A percentile compares a stretch with the other conserved stretches of the same genome.
Evolutionary conservation across 1,140 invertebrate species (phyloP).

Genomic region (Bombus balteatus): DNA sequence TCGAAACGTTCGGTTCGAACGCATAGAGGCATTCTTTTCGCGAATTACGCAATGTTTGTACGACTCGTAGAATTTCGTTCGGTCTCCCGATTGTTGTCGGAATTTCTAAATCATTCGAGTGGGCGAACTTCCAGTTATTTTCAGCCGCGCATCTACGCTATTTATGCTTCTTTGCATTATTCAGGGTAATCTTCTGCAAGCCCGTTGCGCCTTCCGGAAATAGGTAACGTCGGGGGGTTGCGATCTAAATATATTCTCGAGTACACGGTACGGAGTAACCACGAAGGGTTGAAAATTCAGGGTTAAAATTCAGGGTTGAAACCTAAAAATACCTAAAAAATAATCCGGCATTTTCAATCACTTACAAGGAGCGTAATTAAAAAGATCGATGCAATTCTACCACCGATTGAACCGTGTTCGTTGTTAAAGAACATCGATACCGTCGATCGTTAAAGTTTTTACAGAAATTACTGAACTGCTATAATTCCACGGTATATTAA

Average conservation of each 20-base stretch:
- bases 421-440: not conserved
- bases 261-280: not conserved
- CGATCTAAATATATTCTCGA: not conserved
- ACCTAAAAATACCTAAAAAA: not conserved
- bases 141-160: not conserved
- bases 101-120: not conserved
- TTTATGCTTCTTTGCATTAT: conserved; percentile 9
- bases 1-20: not conserved
- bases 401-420: not conserved
- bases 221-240: not conserved
- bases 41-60: not conserved
- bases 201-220: conserved; percentile 5
- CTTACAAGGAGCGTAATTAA: rapidly evolving
- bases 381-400: not conserved
- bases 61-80: not conserved
- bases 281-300: not conserved
- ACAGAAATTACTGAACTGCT: not conserved
- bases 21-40: not conserved
- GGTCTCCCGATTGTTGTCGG: not conserved
- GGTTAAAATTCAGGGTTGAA: not conserved
- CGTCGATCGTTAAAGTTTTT: not conserved
- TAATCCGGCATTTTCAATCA: not conserved
- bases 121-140: conserved; percentile 9
- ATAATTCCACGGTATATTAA: not conserved
- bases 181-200: conserved; percentile 9